Conservation (phyloP, 37 sponge, comb jelly and placozoan genomes). For the Cladorhizidae sp. region DNA sequence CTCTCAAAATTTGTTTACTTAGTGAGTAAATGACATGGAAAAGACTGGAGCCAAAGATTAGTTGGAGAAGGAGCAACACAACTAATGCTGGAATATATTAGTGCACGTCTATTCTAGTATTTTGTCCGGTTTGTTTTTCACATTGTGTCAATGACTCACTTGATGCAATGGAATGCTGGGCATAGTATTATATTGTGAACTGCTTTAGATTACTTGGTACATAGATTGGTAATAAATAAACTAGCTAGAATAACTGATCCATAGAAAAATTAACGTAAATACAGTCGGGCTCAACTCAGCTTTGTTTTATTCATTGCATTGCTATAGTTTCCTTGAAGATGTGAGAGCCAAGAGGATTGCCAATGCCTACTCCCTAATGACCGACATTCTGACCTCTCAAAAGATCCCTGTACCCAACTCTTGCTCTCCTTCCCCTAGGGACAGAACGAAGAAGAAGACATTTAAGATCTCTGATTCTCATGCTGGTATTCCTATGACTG, state of each 20-base stretch:
- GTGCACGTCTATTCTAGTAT: neutral
- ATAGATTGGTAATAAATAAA: too few relatives aligned
- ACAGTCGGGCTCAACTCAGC: too few relatives aligned
- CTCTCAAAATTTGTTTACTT: too few relatives aligned
- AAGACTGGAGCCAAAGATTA: too few relatives aligned
- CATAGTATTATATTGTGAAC: too few relatives aligned
- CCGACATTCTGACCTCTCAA: slow-evolving; percentile 50
- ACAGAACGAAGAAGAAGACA: neutral
- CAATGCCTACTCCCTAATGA: slow-evolving; percentile 65
- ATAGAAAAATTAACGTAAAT: too few relatives aligned
- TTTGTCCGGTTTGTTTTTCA: neutral
- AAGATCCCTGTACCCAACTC: neutral
- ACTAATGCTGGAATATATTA: neutral
- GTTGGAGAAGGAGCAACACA: too few relatives aligned
- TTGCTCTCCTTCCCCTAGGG: neutral
- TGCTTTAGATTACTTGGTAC: too few relatives aligned
- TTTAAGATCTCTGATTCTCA: neutral
- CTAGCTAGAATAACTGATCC: too few relatives aligned
- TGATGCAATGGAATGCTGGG: too few relatives aligned
- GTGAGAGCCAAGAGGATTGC: slow-evolving; percentile 30
- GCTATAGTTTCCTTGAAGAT: neutral
- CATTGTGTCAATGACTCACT: too few relatives aligned
- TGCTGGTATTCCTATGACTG: neutral
- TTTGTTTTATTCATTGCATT: neutral
- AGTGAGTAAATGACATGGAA: too few relatives aligned